Base-by-base conservation (phyloP, 2,888 invertebrate species). In the Scaptomyza reducta region DNA sequence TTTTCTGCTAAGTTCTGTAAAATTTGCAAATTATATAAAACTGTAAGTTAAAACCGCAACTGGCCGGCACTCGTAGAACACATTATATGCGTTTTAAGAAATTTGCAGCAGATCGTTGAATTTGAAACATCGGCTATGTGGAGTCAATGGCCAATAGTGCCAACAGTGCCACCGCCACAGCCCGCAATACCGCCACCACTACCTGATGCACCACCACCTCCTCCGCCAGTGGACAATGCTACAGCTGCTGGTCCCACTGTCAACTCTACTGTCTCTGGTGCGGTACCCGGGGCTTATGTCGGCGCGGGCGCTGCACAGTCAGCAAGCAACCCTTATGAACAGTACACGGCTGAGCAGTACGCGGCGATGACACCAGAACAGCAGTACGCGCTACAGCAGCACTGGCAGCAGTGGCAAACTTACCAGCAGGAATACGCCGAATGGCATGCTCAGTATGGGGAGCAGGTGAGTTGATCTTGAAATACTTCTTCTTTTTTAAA, bases 401-500 rank as follows among this genome's bases (percentile, higher is more conserved):
- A 92, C 70, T 91, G 91, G 91, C 91, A 91, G 63, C 92, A 92
- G 75, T 92, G 92, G 92, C 92, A 92, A 68, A 89, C 89, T 1
- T 91, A 92, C 74, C 91, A 92, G 29, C 89, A 90, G 33, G 91
- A 92, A 59, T 92, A 91, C 57, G 91, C 92, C 7, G 91, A 90
- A 50, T 92, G 92, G 92, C 91, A 91, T 77, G 91, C 91, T 2
- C 91, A 91, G 64, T 92, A 92, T 68, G 92, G 92, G 7, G 92
- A 92, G 62, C 91, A 91, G 87, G 92, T 92, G 61, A 49, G 68
- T 55, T 1, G 1, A 7, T 33, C 5, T 27, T 7, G 6, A 16
- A 42, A 9, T 16, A 3, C 10, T 6, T n/a, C 1, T 16, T 63
- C 11, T 2, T 16, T 65, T 7, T 9, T 1, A 2, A 1, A 6